These are phyloP conservation scores for Perca fluviatilis DNA, from an alignment of 2,113 vertebrate species.

Conservation along the genomic window DNA sequence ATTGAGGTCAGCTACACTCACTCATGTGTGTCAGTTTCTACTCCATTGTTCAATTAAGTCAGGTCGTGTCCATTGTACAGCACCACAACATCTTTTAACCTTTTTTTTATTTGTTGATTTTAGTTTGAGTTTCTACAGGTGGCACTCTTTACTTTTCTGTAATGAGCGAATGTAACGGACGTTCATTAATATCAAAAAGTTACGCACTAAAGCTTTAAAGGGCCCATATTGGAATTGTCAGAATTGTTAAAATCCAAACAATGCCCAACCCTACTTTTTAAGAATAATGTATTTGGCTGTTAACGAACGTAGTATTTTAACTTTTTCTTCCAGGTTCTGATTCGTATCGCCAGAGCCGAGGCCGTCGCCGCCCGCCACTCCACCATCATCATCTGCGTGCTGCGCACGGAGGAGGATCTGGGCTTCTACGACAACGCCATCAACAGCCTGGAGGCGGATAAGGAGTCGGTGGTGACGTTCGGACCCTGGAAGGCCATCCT, in stretches of 20 bases:
- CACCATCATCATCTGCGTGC: conserved; percentile 86
- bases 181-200: no score
- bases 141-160: no score
- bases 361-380: conserved; percentile 88
- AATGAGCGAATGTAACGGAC: no score
- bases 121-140: neutral
- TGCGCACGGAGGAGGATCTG: conserved; percentile 86
- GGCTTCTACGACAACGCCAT: conserved; percentile 82
- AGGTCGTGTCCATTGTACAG: neutral
- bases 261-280: no score
- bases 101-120: neutral
- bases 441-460: conserved; percentile 83
- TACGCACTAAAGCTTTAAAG: no score
- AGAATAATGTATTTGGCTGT: neutral
- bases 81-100: neutral
- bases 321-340: conserved; percentile 77
- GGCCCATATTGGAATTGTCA: no score
- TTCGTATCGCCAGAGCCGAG: conserved; percentile 90
- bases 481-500: conserved; percentile 91
- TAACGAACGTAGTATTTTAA: neutral
- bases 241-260: no score
- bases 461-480: conserved; percentile 92
- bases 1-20: conserved; percentile 84
- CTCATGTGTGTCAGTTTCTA: neutral
- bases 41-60: neutral